These are phyloP conservation scores for Ophioninae sp. DNA, from an alignment of 2,888 invertebrate genomes.

Conservation along the genomic window DNA sequence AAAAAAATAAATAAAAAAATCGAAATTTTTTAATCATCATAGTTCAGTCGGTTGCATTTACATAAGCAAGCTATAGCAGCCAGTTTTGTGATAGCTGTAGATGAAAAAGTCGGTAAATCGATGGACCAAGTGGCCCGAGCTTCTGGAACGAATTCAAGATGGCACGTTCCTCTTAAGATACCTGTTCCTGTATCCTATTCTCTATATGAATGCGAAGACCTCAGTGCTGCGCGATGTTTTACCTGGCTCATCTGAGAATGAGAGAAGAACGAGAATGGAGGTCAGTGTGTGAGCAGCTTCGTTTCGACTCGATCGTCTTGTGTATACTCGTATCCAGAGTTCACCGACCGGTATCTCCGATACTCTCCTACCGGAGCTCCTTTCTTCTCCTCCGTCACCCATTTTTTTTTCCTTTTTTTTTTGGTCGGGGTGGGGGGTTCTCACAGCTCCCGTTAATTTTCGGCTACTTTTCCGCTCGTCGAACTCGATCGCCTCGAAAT, in stretches of 20 bases:
- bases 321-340: constrained; percentile 69
- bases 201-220: constrained; percentile 16
- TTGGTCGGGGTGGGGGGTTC: not conserved
- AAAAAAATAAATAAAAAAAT: too few relatives aligned
- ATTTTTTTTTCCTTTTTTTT: constrained; percentile 46
- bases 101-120: constrained; percentile 20
- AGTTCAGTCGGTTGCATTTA: not conserved
- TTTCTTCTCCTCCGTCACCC: constrained; percentile 39
- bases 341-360: constrained; percentile 71
- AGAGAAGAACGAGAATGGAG: constrained; percentile 73
- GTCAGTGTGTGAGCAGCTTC: constrained; percentile 79
- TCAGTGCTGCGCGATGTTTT: constrained; percentile 60
- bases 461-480: not conserved
- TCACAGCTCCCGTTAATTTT: not conserved
- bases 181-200: constrained; percentile 19
- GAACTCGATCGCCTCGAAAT: not conserved
- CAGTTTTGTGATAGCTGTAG: not conserved
- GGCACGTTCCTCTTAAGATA: not conserved
- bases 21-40: too few relatives aligned
- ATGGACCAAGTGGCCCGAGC: constrained; percentile 24
- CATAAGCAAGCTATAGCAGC: not conserved
- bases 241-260: constrained; percentile 59
- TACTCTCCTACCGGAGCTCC: constrained; percentile 52
- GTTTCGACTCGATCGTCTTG: constrained; percentile 68
- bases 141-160: constrained; percentile 11